Conservation (phyloP, 2,113 vertebrate genomes). For the Haemorhous mexicanus region DNA sequence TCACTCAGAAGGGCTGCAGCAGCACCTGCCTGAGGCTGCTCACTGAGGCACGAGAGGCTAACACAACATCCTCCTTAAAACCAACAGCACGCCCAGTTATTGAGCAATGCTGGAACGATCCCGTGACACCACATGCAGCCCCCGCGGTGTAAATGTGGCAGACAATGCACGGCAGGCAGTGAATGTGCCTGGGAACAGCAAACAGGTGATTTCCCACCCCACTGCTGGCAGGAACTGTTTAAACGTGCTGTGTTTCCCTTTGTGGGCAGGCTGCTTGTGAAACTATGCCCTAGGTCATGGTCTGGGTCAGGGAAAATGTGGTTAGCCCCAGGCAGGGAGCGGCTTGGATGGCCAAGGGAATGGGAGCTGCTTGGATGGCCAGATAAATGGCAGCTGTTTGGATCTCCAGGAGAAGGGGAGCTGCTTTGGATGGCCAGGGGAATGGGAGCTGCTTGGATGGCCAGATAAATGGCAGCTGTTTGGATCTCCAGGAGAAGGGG, state of each 20-base stretch:
- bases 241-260: not conserved
- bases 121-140: accelerated
- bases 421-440: accelerated
- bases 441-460: too few species aligned
- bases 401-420: not conserved
- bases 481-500: too few species aligned
- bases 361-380: accelerated
- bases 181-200: not conserved
- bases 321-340: not conserved
- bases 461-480: too few species aligned
- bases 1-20: not conserved
- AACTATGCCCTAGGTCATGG: not conserved
- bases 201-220: not conserved
- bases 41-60: not conserved
- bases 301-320: not conserved
- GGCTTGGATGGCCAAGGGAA: too few species aligned
- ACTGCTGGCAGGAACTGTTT: accelerated
- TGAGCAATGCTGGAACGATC: not conserved
- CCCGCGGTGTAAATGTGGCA: not conserved
- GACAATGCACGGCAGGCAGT: not conserved
- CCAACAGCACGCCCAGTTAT: not conserved
- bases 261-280: not conserved
- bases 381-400: accelerated
- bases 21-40: not conserved
- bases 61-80: not conserved